phyloP scores from a whole-genome alignment of 2,888 invertebrate genomes.

The Synanthedon myopaeformis region DNA sequence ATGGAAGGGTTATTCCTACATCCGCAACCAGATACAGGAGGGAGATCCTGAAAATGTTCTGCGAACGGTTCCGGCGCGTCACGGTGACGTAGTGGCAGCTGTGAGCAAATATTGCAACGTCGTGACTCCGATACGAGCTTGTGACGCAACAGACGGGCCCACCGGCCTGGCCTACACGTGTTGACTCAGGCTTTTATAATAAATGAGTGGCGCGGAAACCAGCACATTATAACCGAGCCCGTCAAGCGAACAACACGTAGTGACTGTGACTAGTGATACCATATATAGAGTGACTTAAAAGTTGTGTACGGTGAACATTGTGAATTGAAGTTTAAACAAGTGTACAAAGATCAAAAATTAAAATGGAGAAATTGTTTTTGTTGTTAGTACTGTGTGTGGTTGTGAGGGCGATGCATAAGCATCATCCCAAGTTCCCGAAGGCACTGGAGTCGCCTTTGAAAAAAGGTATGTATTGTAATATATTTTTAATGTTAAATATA shows the following conservation, averaged over 20 bases:
- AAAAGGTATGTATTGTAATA: slow-evolving; percentile 7
- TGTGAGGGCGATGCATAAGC: slow-evolving; percentile 26
- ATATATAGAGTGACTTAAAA: slow-evolving; percentile 13
- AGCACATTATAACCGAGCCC: slow-evolving; percentile 43
- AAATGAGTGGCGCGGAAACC: slow-evolving; percentile 27
- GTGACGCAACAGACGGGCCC: slow-evolving; percentile 31
- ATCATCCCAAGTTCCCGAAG: slow-evolving; percentile 47
- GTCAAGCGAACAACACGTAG: slow-evolving; percentile 41
- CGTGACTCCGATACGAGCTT: slow-evolving; percentile 1
- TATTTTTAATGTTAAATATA: too few species aligned
- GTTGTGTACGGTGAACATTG: slow-evolving; percentile 12
- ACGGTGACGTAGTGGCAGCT: slow-evolving; percentile 28
- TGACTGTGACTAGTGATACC: slow-evolving; percentile 8
- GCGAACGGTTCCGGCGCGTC: slow-evolving; percentile 14
- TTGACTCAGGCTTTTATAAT: slow-evolving; percentile 53
- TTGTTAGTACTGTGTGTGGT: slow-evolving; percentile 37
- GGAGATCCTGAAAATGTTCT: slow-evolving; percentile 13
- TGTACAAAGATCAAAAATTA: slow-evolving; percentile 1
- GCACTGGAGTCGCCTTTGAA: slow-evolving; percentile 9
- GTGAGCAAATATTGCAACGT: slow-evolving; percentile 18
- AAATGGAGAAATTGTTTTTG: slow-evolving; percentile 45
- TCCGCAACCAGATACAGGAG: background rate
- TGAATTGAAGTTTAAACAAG: slow-evolving; percentile 5
- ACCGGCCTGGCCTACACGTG: slow-evolving; percentile 17
- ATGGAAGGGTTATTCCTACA: background rate